phyloP scores from a whole-genome alignment of 2,113 vertebrate genomes.

The Aramus guarauna region DNA sequence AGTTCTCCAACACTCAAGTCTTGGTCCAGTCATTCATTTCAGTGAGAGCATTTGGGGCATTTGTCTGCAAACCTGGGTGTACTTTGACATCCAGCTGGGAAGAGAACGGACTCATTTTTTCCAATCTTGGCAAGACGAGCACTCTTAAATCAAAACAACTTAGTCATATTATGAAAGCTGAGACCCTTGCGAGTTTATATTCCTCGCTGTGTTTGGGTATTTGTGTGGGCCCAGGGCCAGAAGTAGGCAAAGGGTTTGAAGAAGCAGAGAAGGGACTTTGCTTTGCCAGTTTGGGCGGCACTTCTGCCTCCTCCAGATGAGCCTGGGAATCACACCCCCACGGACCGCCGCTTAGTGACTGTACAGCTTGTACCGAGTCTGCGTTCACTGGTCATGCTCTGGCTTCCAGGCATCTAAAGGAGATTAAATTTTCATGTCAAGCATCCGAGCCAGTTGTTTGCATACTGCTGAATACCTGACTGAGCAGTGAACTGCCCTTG shows the following conservation, averaged over 20 bases:
- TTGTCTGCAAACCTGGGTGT: constrained; percentile 24
- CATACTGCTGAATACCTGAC: not conserved
- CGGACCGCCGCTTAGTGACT: not conserved
- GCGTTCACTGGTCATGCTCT: not conserved
- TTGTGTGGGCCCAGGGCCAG: not conserved
- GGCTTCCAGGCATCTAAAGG: not conserved
- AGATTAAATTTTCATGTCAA: not conserved
- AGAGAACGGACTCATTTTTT: constrained; percentile 50
- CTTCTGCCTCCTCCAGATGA: constrained; percentile 1
- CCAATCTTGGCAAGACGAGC: constrained; percentile 39
- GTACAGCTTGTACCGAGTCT: not conserved
- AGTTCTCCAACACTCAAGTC: not conserved
- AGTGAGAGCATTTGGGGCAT: not conserved
- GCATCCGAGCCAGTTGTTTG: not conserved
- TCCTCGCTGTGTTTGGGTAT: not conserved
- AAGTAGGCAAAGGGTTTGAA: not conserved
- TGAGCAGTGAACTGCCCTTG: not conserved
- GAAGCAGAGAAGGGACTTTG: not conserved
- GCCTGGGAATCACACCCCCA: not conserved
- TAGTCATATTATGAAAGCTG: constrained; percentile 53
- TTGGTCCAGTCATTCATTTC: not conserved
- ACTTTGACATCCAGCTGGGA: constrained; percentile 24
- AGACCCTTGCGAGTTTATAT: constrained; percentile 37
- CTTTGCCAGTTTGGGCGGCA: not conserved
- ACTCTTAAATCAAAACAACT: constrained; percentile 57